A percentile compares a stretch with the other conserved stretches of the same genome.
These are phyloP conservation scores for Megalopta genalis DNA, from an alignment of 1,140 invertebrate species.

Conservation along the genomic window DNA sequence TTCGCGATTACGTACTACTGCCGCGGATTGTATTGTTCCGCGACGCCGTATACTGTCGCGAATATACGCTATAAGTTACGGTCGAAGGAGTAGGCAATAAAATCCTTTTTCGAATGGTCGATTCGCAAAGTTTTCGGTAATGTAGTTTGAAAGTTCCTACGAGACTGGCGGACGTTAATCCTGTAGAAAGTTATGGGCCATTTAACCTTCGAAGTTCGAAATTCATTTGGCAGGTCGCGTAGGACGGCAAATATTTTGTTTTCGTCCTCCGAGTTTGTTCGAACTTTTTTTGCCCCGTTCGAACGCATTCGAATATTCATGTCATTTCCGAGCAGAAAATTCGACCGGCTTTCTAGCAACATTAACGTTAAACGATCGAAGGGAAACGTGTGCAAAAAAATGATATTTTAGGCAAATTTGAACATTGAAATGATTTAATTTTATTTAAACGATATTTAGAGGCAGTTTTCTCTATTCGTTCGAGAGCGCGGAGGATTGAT, in stretches of 20 bases:
- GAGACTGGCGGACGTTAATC: slow-evolving; percentile 34
- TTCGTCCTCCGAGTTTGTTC: neutral
- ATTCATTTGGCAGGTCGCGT: slow-evolving; percentile 50
- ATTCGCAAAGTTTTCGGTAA: neutral
- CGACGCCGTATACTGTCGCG: no score
- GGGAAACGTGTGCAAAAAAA: no score
- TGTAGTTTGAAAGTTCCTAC: neutral
- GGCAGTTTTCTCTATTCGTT: neutral
- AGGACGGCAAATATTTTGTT: slow-evolving; percentile 22
- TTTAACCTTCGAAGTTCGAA: slow-evolving; percentile 36
- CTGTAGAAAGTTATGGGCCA: neutral
- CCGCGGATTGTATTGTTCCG: no score
- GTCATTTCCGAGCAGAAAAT: no score
- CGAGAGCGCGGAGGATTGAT: neutral
- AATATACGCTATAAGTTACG: neutral
- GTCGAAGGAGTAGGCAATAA: neutral
- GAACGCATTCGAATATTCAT: no score
- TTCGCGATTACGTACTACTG: no score
- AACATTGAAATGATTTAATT: no score
- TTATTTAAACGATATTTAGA: no score
- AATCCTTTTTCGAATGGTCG: neutral
- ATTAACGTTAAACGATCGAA: no score
- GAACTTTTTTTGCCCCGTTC: neutral
- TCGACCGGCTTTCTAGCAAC: no score
- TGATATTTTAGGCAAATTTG: no score